Evolutionary conservation across 2,113 vertebrate genomes (phyloP).

Genomic region (Rhagologus leucostigma): DNA sequence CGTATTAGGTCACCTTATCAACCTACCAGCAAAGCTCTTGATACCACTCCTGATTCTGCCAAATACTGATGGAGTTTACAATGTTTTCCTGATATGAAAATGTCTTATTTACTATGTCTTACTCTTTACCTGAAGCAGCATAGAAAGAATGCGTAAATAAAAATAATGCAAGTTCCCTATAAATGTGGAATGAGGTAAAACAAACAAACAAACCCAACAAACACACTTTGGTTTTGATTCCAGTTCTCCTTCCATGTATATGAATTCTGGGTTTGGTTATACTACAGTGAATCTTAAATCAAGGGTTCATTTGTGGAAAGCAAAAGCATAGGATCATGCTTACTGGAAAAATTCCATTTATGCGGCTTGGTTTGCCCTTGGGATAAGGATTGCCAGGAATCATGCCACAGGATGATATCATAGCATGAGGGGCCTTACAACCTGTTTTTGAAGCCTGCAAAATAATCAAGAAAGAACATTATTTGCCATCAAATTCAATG

Average conservation of each 20-base stretch:
- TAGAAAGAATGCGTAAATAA: not conserved
- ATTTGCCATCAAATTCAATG: not conserved
- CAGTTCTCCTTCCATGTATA: not conserved
- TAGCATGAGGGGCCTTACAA: slow-evolving; percentile 95
- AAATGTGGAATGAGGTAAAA: not conserved
- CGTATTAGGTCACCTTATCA: not conserved
- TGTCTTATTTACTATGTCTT: not conserved
- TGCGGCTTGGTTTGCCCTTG: slow-evolving; percentile 93
- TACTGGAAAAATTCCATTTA: slow-evolving; percentile 93
- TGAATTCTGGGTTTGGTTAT: not conserved
- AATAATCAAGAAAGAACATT: not conserved
- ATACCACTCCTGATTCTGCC: not conserved
- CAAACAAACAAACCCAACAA: not conserved
- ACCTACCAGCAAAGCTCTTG: not conserved
- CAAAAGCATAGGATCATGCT: slow-evolving; percentile 38
- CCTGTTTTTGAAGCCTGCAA: slow-evolving; percentile 91
- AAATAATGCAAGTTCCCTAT: not conserved
- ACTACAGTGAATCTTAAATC: not conserved
- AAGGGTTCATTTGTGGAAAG: not conserved
- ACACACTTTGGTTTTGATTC: not conserved
- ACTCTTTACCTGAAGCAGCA: not conserved
- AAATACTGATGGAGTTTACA: not conserved
- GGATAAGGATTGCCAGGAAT: slow-evolving; percentile 98
- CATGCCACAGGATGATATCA: slow-evolving; percentile 97
- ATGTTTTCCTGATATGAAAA: not conserved